Percentiles rank a stretch among this genome's conserved stretches.
Evolutionary conservation across 2,113 vertebrate species (phyloP).

Genomic region (Dromas ardeola): DNA sequence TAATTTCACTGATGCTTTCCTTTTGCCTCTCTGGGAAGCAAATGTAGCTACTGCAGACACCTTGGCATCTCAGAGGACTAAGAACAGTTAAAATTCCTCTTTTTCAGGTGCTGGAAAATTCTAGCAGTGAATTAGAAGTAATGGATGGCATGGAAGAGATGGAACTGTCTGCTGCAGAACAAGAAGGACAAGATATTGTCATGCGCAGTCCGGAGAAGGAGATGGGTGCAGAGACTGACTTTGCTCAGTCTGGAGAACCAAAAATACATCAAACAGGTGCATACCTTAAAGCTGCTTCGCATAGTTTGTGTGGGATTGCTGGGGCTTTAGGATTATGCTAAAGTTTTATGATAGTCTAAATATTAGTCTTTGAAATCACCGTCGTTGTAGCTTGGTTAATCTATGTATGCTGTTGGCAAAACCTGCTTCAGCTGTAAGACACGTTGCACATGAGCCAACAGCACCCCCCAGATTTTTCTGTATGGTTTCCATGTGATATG

Average conservation of each 20-base stretch:
- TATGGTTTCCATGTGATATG: background rate
- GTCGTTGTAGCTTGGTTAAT: background rate
- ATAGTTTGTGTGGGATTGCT: background rate
- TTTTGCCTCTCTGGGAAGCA: background rate
- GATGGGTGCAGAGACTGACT: background rate
- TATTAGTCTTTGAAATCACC: background rate
- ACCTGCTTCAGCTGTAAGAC: background rate
- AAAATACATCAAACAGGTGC: background rate
- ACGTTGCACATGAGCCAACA: rapidly evolving
- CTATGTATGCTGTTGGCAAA: background rate
- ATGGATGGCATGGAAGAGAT: background rate
- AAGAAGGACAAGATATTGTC: background rate
- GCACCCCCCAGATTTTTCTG: background rate
- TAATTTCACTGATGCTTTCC: background rate
- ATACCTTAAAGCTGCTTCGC: background rate
- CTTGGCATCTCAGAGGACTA: background rate
- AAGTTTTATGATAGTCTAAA: background rate
- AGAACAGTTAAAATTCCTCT: background rate
- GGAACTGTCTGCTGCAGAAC: background rate
- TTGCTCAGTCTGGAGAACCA: background rate
- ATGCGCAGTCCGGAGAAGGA: conserved; percentile 34
- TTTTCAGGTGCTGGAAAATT: conserved; percentile 3
- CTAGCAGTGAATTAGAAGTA: background rate
- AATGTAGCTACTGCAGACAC: background rate
- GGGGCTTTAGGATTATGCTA: background rate